phyloP scores from a whole-genome alignment of 30 jellyfish, hydroid and myxozoan species.

The Hydra vulgaris region DNA sequence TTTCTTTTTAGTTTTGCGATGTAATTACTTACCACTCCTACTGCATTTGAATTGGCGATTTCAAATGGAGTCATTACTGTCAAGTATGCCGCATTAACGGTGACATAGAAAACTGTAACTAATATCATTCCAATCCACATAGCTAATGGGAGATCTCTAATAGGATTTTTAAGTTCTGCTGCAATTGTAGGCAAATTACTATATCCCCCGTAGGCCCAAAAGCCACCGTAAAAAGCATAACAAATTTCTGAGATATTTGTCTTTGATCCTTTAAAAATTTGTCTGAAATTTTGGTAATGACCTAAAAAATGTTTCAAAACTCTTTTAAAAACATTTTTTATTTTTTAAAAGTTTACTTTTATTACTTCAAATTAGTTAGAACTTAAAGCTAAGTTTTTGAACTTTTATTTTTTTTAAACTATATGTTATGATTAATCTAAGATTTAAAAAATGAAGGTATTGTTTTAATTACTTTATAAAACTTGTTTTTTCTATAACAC shows the following conservation, averaged over 20 bases:
- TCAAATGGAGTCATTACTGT: background rate
- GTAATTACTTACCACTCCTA: conserved; percentile 12
- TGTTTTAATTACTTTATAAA: too few species aligned
- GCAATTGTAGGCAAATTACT: background rate
- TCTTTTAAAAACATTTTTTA: background rate
- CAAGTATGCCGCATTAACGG: background rate
- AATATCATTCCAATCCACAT: conserved; percentile 1
- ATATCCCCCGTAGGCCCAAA: background rate
- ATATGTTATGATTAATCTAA: too few species aligned
- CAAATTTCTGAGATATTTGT: background rate
- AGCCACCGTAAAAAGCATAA: conserved; percentile 3
- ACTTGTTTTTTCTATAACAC: too few species aligned
- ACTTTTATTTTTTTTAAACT: too few species aligned
- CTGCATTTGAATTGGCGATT: background rate
- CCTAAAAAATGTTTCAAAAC: background rate
- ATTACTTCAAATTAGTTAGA: too few species aligned
- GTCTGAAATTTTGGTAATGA: background rate
- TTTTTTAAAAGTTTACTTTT: background rate
- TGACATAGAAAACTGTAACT: background rate
- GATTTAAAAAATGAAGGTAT: too few species aligned
- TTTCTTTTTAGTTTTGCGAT: too few species aligned
- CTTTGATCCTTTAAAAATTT: background rate
- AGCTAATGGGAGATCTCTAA: background rate
- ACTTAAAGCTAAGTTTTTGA: too few species aligned
- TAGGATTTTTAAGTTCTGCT: conserved; percentile 6